Base-by-base conservation (phyloP, 2,797 vertebrate species). In the Xenops minutus region DNA sequence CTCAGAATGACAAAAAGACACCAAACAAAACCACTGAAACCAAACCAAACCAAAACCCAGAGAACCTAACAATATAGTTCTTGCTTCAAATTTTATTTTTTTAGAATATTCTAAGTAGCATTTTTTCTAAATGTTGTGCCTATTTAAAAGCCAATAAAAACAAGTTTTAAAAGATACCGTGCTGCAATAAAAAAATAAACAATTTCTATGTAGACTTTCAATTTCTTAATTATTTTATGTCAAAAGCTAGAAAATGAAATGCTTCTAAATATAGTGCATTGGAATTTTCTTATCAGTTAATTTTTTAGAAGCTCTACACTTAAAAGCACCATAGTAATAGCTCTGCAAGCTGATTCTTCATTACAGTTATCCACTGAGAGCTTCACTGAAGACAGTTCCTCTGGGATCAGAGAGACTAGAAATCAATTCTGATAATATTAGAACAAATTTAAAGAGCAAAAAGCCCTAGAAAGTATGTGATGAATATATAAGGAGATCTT, bases 341-440 rank as follows among this genome's bases (percentile, higher is more conserved):
- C 94, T 97, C 92, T 93, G 89, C 69, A 96, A 96, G 76, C 90
- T 94, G 96, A 95, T 96, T 96, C 96, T 98, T 98, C 89, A 95
- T 97, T 97, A 96, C 75, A 96, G 76, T 87, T 97, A 97, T 85
- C 95, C 75, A 95, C 96, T 22, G 96, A 97, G 96, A 98, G 78
- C 96, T 92, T 97, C 95, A 95, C 95, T 97, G 95, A 96, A 97
- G 96, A 97, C 94, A 95, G 97, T 97, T 97, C 97, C 97, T 98
- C 77, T 94, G 97, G 97, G 97, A 97, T 93, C 88, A 89, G 92
- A 96, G 85, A 96, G 96, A 97, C 96, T 92, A 96, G 96, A 98
- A 97, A 98, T 98, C 97, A 96, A 97, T 98, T 97, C 92, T 94
- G 95, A 96, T 97, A 98, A 97, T 96, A 97, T 97, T 97, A 97